Conservation (phyloP, 2,113 vertebrate genomes). For the Anoura caudifer region DNA sequence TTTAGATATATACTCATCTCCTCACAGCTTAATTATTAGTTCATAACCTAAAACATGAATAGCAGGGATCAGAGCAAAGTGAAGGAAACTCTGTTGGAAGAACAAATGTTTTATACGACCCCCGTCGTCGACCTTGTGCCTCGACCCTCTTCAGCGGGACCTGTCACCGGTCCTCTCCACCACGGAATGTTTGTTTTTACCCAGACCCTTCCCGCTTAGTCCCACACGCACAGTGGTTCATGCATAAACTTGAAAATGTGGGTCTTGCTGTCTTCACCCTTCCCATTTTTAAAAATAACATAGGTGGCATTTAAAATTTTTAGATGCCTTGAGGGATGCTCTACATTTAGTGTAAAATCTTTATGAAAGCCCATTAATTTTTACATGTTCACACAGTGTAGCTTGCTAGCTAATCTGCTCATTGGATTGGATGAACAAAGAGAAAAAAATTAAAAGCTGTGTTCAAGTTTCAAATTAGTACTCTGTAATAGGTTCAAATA, state of each 20-base stretch:
- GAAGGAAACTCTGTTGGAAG: neutral
- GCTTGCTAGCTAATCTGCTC: slow-evolving; percentile 66
- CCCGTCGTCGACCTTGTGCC: neutral
- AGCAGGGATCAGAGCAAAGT: neutral
- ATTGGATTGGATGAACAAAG: slow-evolving; percentile 7
- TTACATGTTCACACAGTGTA: slow-evolving; percentile 48
- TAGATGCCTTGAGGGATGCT: neutral
- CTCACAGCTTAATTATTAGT: neutral
- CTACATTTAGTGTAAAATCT: slow-evolving; percentile 34
- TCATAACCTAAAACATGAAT: neutral
- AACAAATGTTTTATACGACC: neutral
- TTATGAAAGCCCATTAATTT: slow-evolving; percentile 67
- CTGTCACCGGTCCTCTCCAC: neutral
- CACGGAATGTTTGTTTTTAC: neutral
- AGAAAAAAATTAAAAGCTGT: slow-evolving; percentile 10
- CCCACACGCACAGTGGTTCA: neutral
- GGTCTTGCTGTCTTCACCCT: neutral
- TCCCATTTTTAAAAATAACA: neutral
- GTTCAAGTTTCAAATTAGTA: neutral
- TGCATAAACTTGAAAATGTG: neutral
- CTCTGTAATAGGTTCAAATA: neutral
- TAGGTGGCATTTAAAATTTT: slow-evolving; percentile 55
- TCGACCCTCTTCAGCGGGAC: neutral
- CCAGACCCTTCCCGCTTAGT: neutral
- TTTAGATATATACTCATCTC: neutral